Percentiles rank a stretch among this genome's conserved stretches.
Evolutionary conservation across 1,140 invertebrate genomes (phyloP).

Genomic region (Dendroctonus ponderosae): DNA sequence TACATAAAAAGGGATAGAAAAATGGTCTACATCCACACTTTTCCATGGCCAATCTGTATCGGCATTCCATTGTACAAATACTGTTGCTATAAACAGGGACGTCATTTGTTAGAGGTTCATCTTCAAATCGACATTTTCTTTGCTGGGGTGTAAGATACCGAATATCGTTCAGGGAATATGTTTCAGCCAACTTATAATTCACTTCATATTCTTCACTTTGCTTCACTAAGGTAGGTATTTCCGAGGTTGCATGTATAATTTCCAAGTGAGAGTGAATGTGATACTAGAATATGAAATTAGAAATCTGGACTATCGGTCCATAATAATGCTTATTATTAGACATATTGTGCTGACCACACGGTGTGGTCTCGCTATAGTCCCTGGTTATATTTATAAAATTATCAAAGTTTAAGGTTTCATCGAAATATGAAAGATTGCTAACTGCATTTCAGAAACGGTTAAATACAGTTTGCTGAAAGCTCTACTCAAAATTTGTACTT

Average conservation of each 20-base stretch:
- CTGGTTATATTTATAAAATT: no score
- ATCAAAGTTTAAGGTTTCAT: no score
- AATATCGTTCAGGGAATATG: conserved; percentile 51
- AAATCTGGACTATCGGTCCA: background rate
- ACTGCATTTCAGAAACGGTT: no score
- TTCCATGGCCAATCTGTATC: conserved; percentile 51
- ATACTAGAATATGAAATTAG: conserved; percentile 50
- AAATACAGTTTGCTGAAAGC: no score
- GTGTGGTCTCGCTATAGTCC: no score
- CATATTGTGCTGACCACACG: no score
- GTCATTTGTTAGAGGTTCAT: conserved; percentile 53
- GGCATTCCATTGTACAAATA: conserved; percentile 54
- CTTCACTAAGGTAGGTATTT: conserved; percentile 43
- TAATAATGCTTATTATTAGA: background rate
- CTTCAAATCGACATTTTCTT: conserved; percentile 54
- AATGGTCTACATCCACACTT: conserved; percentile 57
- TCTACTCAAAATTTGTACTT: no score
- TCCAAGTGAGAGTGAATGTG: conserved; percentile 60
- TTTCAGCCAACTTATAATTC: conserved; percentile 56
- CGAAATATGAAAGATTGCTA: no score
- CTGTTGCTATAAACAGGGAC: conserved; percentile 55
- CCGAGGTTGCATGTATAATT: conserved; percentile 50
- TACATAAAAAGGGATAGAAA: conserved; percentile 52
- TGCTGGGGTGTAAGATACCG: conserved; percentile 49
- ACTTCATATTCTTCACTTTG: conserved; percentile 53